Evolutionary conservation across 2,888 invertebrate species (phyloP), one percentile per base, ranked within the genome.

Genomic region (Cyclophora albipunctata): DNA sequence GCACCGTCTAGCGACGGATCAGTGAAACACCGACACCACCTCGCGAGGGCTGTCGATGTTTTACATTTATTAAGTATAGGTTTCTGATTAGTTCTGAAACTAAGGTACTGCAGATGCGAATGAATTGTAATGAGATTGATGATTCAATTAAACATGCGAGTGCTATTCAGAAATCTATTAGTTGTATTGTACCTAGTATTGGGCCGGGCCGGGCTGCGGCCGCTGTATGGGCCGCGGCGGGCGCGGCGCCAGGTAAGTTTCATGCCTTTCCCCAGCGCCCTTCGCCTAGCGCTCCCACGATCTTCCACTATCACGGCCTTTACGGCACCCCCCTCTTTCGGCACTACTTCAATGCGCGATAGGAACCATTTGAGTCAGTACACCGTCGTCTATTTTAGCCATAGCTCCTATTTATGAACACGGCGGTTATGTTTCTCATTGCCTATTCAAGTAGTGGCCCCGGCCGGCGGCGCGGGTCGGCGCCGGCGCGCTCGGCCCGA

Each of bases 251-350:
- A 7, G 43, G 7, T 43, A 43, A 43, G 43, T 62, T 71, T 71
- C 71, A 71, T 68, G 71, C 75, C 66, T 78, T 60, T 67, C 67
- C 76, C 72, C 62, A 68, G 81, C 82, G 84, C 80, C 78, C 79
- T 79, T 81, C 72, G 76, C 76, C 78, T 80, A 72, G 84, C 81
- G 81, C 81, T 75, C 78, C 73, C 78, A 77, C 74, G 78, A 81
- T 84, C 84, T 84, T 84, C 82, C 81, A 82, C 75, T 78, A 73
- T 75, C 80, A 80, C 75, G 64, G 78, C 83, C 82, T 67, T 56
- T 73, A 79, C 62, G 84, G 84, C 81, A 71, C 71, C 59, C 78
- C 76, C 72, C 71, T 62, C 60, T 67, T 68, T 62, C 71, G 63
- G 60, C 71, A 69, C 77, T 78, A 68, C 67, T 80, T 70, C 57